Base-by-base conservation (phyloP, 2,797 vertebrate genomes). In the Lepilemur septentrionalis region DNA sequence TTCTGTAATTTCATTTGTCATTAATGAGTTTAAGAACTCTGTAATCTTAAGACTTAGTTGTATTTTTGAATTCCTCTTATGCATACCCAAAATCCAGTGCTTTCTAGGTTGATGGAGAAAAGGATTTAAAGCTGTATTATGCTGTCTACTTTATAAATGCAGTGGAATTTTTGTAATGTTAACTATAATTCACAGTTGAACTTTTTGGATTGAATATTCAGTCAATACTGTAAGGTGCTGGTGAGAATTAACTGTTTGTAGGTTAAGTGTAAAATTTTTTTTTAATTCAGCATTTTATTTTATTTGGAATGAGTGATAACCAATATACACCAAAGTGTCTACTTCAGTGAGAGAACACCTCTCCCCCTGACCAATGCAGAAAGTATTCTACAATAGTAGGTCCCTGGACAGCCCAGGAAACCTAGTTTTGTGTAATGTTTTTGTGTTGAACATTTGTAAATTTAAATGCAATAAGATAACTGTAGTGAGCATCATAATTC, bases 391-490 rank as follows among this genome's bases (percentile, higher is more conserved):
- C 4, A 88, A 41, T 83, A 18, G n/a, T 67, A 85, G 78, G 11
- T 73, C 5, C 18, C 22, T 61, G 3, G 20, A 83, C 5, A 73
- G 61, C 20, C 4, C 5, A 72, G 50, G 65, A 83, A 89, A 61
- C 55, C 25, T 88, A 89, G 18, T 91, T 88, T 11, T 94, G 2
- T 79, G 55, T 17, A 41, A 1, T 88, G 8, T 87, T 38, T 25
- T 80, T 94, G 50, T 81, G 5, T 69, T 76, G 46, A 83, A 52
- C 20, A 50, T 79, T 73, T 89, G 15, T 59, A 48, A 76, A 85
- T 89, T 91, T 91, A 78, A 96, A 95, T 92, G 43, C 63, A 83
- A 2, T 90, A 73, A 84, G 23, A 18, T 46, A 61, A 86, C 18
- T 81, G 2, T 84, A 83, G 4, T 86, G 50, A 76, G 52, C 67